These are phyloP conservation scores for Bathybates hornii DNA, from an alignment of 2,113 vertebrate genomes.

Conservation along the genomic window DNA sequence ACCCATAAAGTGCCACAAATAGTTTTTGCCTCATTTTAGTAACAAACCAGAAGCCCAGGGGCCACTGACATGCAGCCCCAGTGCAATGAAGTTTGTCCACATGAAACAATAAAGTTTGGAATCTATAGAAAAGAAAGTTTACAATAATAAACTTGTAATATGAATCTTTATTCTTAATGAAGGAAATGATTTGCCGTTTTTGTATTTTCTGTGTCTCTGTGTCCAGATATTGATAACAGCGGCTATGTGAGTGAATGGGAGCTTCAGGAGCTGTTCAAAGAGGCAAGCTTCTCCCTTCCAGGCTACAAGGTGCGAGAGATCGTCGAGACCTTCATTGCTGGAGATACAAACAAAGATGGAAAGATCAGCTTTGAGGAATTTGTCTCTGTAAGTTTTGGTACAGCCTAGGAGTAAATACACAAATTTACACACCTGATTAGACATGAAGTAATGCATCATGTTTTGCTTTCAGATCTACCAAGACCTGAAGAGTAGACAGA, in stretches of 20 bases:
- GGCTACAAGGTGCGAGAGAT: conserved; percentile 94
- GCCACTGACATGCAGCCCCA: not conserved
- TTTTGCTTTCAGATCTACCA: conserved; percentile 79
- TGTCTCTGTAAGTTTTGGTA: conserved; percentile 78
- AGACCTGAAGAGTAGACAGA: conserved; percentile 89
- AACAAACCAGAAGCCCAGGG: not conserved
- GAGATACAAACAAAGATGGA: conserved; percentile 90
- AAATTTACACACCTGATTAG: fast-evolving
- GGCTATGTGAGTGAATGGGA: conserved; percentile 95
- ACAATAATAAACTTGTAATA: not conserved
- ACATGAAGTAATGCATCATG: not conserved
- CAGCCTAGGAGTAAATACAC: not conserved
- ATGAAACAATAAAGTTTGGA: not conserved
- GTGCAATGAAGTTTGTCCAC: not conserved
- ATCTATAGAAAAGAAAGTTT: not conserved
- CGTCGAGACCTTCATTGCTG: conserved; percentile 82
- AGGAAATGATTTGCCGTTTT: not conserved
- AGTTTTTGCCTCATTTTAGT: not conserved
- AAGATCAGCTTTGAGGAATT: conserved; percentile 97
- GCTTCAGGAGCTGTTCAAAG: conserved; percentile 94
- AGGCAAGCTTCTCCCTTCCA: conserved; percentile 88
- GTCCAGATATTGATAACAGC: conserved; percentile 89
- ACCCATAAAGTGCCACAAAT: not conserved
- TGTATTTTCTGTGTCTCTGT: not conserved
- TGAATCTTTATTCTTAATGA: not conserved